A percentile compares a stretch with the other conserved stretches of the same genome.
Conservation (phyloP, 1,140 invertebrate species). For the Drosophila willistoni region DNA sequence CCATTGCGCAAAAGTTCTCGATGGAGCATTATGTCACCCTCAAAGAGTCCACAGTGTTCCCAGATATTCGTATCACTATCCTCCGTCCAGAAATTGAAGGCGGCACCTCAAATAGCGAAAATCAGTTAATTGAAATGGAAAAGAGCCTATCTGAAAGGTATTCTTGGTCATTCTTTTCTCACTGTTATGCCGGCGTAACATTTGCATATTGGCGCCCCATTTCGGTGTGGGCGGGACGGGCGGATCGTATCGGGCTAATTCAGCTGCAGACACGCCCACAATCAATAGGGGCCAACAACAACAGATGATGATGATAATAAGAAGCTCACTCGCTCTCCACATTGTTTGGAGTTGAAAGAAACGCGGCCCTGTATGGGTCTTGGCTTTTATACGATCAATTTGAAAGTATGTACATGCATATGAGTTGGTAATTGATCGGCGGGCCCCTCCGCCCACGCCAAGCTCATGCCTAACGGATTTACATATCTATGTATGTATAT, state of each 20-base stretch:
- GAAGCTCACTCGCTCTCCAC: slow-evolving; percentile 45
- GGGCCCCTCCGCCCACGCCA: slow-evolving; percentile 22
- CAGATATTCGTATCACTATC: slow-evolving; percentile 86
- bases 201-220: slow-evolving; percentile 79
- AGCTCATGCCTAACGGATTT: slow-evolving; percentile 51
- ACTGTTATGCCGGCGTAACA: slow-evolving; percentile 77
- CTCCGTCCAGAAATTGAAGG: slow-evolving; percentile 86
- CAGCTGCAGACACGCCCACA: background rate
- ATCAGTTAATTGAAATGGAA: background rate
- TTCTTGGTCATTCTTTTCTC: slow-evolving; percentile 30
- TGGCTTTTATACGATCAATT: slow-evolving; percentile 71
- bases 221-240: slow-evolving; percentile 61
- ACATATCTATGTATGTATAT: background rate
- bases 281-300: background rate
- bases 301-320: slow-evolving; percentile 19
- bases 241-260: slow-evolving; percentile 32
- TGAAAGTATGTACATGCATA: slow-evolving; percentile 57
- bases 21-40: slow-evolving; percentile 86
- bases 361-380: slow-evolving; percentile 39
- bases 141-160: background rate
- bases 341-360: slow-evolving; percentile 63
- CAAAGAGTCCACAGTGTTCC: slow-evolving; percentile 85
- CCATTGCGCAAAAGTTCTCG: slow-evolving; percentile 85
- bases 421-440: slow-evolving; percentile 31
- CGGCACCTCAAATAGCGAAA: slow-evolving; percentile 83